Evolutionary conservation across 64 coral and sea anemone genomes (phyloP), one percentile per base, ranked within the genome.

Genomic region (Stichodactyla helianthus): DNA sequence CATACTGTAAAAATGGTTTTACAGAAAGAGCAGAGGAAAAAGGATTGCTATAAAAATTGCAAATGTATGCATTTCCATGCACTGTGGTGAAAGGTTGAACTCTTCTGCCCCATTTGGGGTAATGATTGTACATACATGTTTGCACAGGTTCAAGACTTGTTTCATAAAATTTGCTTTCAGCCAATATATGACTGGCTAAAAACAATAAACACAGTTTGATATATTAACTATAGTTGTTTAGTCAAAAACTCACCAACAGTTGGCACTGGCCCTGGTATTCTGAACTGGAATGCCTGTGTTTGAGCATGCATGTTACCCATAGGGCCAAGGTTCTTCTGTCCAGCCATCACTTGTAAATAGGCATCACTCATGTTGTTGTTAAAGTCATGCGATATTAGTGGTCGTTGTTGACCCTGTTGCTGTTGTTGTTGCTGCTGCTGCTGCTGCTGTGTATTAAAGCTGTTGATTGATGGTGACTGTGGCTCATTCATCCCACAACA

Each of bases 251-350:
- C 20, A 97, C 94, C 94, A 52, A 97, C 85, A 65, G 88, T 60
- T 5, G 93, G 90, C 52, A 92, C 54, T 22, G 91, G 84, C 19
- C 88, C 83, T 77, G 87, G 91, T 77, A 79, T 93, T 25, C 89
- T 90, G 1, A 97, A 71, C 19, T 89, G 85, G 61, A 97, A 97
- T 52, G 90, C 88, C 88, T 97, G 93, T 82, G 92, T 87, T 11
- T 92, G 93, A 54, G 85, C 44, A 53, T 95, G 88, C 59, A 87
- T 87, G n/a, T 50, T 61, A 6, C 54, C 59, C 52, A 81, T 81
- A 22, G 50, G n/a, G 2, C 52, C 52, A 23, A 81, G 18, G 23
- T 31, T 62, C 35, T 84, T 84, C 81, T 82, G 14, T 92, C 82
- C 50, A 76, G 91, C 28, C 70, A 84, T 68, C 50, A 64, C 91